Evolutionary conservation across 2,888 invertebrate species (phyloP), one percentile per base, ranked within the genome.

Genomic region (Apomyelois bistriatella): DNA sequence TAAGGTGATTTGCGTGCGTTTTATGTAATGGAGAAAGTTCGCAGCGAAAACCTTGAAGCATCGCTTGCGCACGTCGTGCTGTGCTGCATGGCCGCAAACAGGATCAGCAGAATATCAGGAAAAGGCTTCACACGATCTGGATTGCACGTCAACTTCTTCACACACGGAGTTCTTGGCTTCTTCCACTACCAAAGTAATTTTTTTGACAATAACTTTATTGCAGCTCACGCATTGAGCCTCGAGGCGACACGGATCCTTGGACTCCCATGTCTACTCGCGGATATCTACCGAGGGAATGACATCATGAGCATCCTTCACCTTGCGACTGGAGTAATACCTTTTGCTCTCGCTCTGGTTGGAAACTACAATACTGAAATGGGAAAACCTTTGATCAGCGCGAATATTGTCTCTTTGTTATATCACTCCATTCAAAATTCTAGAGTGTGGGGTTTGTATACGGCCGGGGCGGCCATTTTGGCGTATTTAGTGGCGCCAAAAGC

Each of bases 131-230:
- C 79, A 30, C 74, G 83, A 51, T 81, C 85, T 0, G 88, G 87
- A 41, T 79, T 86, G 82, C 86, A 88, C 59, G 78, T 70, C 0
- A 88, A 87, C 63, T 83, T 78, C 62, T 79, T 87, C 60, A 59
- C 86, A 58, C 86, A 87, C 48, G 85, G 86, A 53, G 52, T 84
- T 36, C 7, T 86, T 49, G 87, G 87, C 62, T 75, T 85, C 59
- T 55, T 86, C 35, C 75, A 82, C 58, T 77, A 71, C 56, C 83
- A 82, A 59, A 80, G 81, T 46, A 73, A 68, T 48, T 48, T 59
- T 17, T 67, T 82, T 58, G 66, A 76, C 55, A 74, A 71, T 43
- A 83, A 88, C 65, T 72, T 85, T 53, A 62, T 62, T 7, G 42
- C 66, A 51, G 61, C 70, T 13, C 87, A 83, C 63, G 3, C 15